Evolutionary conservation across 2,113 vertebrate species (phyloP), one percentile per base, ranked within the genome.

Genomic region (Rhombomys opimus): DNA sequence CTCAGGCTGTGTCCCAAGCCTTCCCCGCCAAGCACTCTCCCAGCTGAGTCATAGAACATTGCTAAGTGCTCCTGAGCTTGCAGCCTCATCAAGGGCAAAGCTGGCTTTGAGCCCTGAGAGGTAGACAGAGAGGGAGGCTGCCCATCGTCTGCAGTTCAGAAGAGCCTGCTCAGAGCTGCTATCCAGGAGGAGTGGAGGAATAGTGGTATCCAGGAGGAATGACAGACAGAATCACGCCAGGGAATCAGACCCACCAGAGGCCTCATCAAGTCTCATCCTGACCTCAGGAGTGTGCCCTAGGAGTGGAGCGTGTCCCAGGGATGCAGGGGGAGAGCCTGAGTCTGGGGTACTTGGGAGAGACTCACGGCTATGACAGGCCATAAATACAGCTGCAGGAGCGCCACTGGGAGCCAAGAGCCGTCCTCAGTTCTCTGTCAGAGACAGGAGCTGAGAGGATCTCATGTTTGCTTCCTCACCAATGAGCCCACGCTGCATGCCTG

Each of bases 281-380:
- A 23, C 59, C 50, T 25, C 25, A 5, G 73, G 23, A 50, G 11
- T 38, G 7, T 54, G 46, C 46, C 59, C 25, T 18, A 6, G 73
- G 23, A 50, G 11, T 38, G 7, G 46, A 65, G 32, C 61, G 2
- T 20, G n/a, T 15, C 82, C 23, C 82, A 86, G 38, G 81, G 15
- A 11, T 14, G 38, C 32, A 14, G 11, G 54, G 46, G 8, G 38
- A 9, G 41, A 25, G 1, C 35, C 30, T 15, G 22, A 27, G 4
- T 57, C 32, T 38, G 2, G 35, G 25, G 25, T 4, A 2, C 17
- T 23, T 12, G 1, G 8, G 22, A 25, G 32, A 61, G 52, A 27
- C 15, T 25, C 52, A 0, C 0, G 2, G 32, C 81, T 22, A 2
- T 0, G 2, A 15, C 12, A 4, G 4, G 2, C 32, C 63, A n/a